Evolutionary conservation across 2,113 vertebrate genomes (phyloP).

Genomic region (Dascyllus trimaculatus): DNA sequence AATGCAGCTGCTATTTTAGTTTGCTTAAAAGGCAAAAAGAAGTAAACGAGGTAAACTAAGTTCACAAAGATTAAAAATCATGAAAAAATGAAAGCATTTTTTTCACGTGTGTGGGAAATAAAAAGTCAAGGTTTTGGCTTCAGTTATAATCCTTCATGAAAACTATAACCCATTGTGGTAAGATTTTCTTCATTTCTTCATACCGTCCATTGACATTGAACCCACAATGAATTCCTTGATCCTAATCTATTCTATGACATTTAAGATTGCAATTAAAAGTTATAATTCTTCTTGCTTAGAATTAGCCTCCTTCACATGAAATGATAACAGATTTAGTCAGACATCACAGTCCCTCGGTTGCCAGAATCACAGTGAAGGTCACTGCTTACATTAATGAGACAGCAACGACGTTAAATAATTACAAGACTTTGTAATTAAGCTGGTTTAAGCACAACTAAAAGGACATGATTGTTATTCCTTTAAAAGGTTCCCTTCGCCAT

Average conservation of each 20-base stretch:
- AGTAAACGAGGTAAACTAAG: not conserved
- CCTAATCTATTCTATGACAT: constrained; percentile 9
- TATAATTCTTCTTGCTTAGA: constrained; percentile 16
- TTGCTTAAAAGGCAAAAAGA: not conserved
- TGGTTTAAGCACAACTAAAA: constrained; percentile 39
- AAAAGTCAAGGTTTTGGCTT: too few relatives aligned
- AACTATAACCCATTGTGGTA: too few relatives aligned
- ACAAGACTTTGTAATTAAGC: constrained; percentile 42
- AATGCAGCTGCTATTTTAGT: not conserved
- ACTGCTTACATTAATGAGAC: constrained; percentile 57
- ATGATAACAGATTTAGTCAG: constrained; percentile 32
- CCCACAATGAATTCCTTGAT: not conserved
- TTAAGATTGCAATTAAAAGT: constrained; percentile 36
- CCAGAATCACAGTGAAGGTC: constrained; percentile 59
- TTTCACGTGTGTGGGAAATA: too few relatives aligned
- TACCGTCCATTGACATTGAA: constrained; percentile 8
- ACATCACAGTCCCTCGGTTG: constrained; percentile 16
- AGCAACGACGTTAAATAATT: constrained; percentile 47
- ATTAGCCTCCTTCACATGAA: constrained; percentile 16
- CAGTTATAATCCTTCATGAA: too few relatives aligned
- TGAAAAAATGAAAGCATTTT: too few relatives aligned
- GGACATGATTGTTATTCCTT: constrained; percentile 17
- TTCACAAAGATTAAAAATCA: too few relatives aligned
- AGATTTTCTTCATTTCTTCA: not conserved
- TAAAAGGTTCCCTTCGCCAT: constrained; percentile 28